phyloP scores from a whole-genome alignment of 1,140 invertebrate genomes.

The Rhyzopertha dominica region DNA sequence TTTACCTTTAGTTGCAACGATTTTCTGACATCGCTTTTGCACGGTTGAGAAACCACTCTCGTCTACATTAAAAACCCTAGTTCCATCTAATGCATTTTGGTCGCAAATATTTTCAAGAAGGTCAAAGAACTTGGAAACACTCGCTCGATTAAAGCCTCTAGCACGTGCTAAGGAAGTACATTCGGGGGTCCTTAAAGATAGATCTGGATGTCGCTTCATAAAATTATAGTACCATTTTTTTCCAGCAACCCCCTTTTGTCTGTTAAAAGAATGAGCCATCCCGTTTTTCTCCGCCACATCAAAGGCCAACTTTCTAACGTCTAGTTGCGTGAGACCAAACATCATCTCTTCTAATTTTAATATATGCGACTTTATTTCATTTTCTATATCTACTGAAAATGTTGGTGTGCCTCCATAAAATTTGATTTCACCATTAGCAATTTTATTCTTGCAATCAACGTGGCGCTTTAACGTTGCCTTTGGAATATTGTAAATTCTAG shows the following conservation, averaged over 20 bases:
- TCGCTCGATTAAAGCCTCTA: slow-evolving; percentile 30
- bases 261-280: slow-evolving; percentile 32
- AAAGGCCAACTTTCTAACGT: slow-evolving; percentile 29
- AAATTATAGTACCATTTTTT: slow-evolving; percentile 30
- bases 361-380: background rate
- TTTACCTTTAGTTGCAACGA: slow-evolving; percentile 31
- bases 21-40: slow-evolving; percentile 12
- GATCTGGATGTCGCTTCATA: slow-evolving; percentile 24
- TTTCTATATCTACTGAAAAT: too few relatives aligned
- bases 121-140: slow-evolving; percentile 31
- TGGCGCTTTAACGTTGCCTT: too few relatives aligned
- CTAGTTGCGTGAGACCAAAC: slow-evolving; percentile 20
- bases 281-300: slow-evolving; percentile 32
- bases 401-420: too few relatives aligned
- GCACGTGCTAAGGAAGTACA: slow-evolving; percentile 24
- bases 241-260: slow-evolving; percentile 25
- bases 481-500: too few relatives aligned
- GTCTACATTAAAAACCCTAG: slow-evolving; percentile 45
- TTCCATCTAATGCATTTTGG: slow-evolving; percentile 22
- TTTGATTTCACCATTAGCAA: too few relatives aligned
- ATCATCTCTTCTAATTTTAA: slow-evolving; percentile 6
- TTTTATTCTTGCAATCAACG: too few relatives aligned
- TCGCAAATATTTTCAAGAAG: slow-evolving; percentile 22
- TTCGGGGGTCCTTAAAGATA: slow-evolving; percentile 28
- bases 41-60: slow-evolving; percentile 31